Conservation (phyloP, 2,797 vertebrate species). For the Melanotaenia pygmaea region DNA sequence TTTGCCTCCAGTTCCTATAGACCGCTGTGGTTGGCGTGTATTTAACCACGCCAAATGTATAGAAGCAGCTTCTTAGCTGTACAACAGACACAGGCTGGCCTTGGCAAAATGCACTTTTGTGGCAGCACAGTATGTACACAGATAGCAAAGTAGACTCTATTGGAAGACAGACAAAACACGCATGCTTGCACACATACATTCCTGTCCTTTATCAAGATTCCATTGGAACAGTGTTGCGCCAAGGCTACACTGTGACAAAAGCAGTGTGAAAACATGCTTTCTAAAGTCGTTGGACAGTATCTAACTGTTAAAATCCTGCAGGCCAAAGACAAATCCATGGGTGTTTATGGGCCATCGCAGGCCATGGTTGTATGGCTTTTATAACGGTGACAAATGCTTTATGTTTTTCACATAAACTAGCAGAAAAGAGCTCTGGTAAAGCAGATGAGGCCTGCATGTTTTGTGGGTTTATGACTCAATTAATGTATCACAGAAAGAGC, state of each 20-base stretch:
- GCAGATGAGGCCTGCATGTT: conserved; percentile 69
- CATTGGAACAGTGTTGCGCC: conserved; percentile 55
- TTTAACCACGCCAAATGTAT: conserved; percentile 40
- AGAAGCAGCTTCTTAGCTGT: conserved; percentile 33
- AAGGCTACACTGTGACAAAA: conserved; percentile 67
- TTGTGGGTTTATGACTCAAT: conserved; percentile 72
- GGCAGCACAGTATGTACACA: conserved; percentile 36
- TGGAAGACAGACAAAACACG: conserved; percentile 57
- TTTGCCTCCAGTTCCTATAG: conserved; percentile 59
- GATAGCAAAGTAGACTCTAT: conserved; percentile 39
- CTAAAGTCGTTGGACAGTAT: conserved; percentile 60
- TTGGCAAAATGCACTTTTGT: conserved; percentile 44
- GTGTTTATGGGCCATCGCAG: conserved; percentile 68
- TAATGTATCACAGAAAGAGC: conserved; percentile 63
- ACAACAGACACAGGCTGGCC: conserved; percentile 15
- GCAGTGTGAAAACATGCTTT: conserved; percentile 64
- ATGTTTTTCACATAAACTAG: conserved; percentile 73
- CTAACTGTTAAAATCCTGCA: conserved; percentile 62
- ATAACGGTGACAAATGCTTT: conserved; percentile 74
- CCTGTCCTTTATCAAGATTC: conserved; percentile 63
- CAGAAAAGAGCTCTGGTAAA: conserved; percentile 71
- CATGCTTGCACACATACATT: conserved; percentile 43
- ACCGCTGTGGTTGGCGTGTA: conserved; percentile 51
- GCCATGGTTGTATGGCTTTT: conserved; percentile 73
- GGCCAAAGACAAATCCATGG: conserved; percentile 66